A percentile compares a stretch with the other conserved stretches of the same genome.
Evolutionary conservation across 2,888 invertebrate species (phyloP).

Genomic region (Spisula solida): DNA sequence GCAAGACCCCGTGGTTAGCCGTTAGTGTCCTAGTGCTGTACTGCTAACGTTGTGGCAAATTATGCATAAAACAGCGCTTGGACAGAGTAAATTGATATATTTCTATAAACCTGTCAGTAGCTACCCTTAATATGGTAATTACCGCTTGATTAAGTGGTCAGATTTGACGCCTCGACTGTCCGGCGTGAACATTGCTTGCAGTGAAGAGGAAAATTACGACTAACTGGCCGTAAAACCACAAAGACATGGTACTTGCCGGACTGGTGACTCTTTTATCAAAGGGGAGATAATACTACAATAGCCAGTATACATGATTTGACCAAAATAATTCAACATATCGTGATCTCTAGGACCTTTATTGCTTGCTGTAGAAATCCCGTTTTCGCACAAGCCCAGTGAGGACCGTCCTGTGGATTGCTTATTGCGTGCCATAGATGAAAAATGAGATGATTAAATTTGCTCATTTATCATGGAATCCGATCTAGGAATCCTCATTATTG

Average conservation of each 20-base stretch:
- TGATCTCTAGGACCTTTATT: constrained; percentile 54
- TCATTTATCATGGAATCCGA: neutral
- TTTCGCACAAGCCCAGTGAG: constrained; percentile 9
- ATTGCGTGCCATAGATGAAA: constrained; percentile 22
- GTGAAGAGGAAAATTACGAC: constrained; percentile 69
- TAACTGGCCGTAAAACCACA: constrained; percentile 73
- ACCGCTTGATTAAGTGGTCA: constrained; percentile 72
- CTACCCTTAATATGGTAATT: constrained; percentile 68
- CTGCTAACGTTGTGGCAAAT: constrained; percentile 50
- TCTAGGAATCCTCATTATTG: neutral
- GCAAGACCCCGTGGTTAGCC: constrained; percentile 21
- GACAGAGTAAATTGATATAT: constrained; percentile 69
- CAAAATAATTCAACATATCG: constrained; percentile 62
- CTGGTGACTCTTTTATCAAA: constrained; percentile 62
- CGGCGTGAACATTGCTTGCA: constrained; percentile 61
- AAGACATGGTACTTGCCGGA: constrained; percentile 56
- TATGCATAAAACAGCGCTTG: constrained; percentile 67
- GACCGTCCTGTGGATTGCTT: constrained; percentile 24
- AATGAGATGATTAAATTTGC: constrained; percentile 14
- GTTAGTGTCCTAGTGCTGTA: neutral
- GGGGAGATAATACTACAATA: constrained; percentile 66
- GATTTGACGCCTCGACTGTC: constrained; percentile 68
- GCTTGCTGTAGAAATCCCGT: constrained; percentile 29
- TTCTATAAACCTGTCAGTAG: constrained; percentile 69
- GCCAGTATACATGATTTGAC: constrained; percentile 64